Evolutionary conservation across 1,140 invertebrate genomes (phyloP), one percentile per base, ranked within the genome.

Genomic region (Conus betulinus): DNA sequence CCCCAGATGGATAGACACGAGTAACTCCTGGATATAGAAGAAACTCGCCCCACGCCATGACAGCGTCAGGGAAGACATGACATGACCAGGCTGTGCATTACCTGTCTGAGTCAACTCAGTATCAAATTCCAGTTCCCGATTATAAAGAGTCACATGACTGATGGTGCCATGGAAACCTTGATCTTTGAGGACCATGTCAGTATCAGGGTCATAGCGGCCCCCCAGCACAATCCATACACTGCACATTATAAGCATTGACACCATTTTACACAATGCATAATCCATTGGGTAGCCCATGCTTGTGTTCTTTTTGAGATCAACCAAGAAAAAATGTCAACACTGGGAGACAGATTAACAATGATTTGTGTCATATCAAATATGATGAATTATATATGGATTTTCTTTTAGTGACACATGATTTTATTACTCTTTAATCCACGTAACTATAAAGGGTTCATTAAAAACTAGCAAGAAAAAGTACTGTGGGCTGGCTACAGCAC

Each of bases 141-240:
- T 85, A 51, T 88, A 90, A 11, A 90, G 51, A 2, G 76, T 82
- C 20, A 90, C 83, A n/a, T 78, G 79, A 63, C 82, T 87, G 51
- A 90, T 25, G 53, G 79, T 55, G 52, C 89, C 89, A 52, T 81
- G 53, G 20, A 88, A 90, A 51, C 89, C 87, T 57, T 85, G 25
- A 25, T 63, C 84, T n/a, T n/a, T 85, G 0, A 57, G 51, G 27
- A 53, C 20, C 51, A 23, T 60, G 51, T 90, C 78, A 17, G 63
- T 57, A 13, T 10, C 57, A 23, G 60, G 10, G 78, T 90, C 84
- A 78, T 90, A 90, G 67, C 53, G 5, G 27, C 57, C 17, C 10
- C 89, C 89, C 15, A 90, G 63, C 53, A 88, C 87, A 5, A 87
- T 55, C 89, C 89, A 90, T 10, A 90, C 15, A 53, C 89, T 90